phyloP scores from a whole-genome alignment of 1,140 invertebrate genomes.

The Brachionus rotundiformis region DNA sequence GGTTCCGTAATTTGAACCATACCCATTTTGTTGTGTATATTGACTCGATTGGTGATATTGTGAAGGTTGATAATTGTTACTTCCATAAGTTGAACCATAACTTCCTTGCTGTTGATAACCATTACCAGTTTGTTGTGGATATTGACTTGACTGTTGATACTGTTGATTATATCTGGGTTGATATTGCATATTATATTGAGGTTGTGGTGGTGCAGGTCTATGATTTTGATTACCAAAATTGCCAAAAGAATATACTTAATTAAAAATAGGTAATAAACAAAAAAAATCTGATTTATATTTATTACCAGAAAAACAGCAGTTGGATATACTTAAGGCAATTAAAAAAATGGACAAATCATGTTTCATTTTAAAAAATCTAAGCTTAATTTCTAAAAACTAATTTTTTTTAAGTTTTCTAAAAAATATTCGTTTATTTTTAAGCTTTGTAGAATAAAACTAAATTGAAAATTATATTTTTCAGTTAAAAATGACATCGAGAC shows the following conservation, averaged over 20 bases:
- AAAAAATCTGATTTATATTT: too few species aligned
- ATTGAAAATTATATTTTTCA: neutral
- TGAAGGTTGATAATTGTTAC: too few species aligned
- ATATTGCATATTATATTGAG: constrained; percentile 21
- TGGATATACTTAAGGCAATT: neutral
- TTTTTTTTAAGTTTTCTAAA: neutral
- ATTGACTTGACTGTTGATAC: neutral
- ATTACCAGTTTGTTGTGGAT: neutral
- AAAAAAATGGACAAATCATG: neutral
- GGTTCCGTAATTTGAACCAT: neutral
- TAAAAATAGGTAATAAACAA: neutral
- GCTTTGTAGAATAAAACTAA: neutral
- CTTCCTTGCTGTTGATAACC: neutral
- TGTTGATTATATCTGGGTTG: neutral
- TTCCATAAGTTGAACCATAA: too few species aligned
- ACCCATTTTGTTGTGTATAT: neutral
- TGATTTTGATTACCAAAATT: neutral
- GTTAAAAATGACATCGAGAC: too few species aligned
- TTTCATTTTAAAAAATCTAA: neutral
- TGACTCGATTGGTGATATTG: too few species aligned
- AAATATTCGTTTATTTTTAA: neutral
- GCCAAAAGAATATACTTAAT: neutral
- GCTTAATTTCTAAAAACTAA: neutral
- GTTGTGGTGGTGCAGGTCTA: neutral
- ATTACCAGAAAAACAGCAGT: neutral